Conservation (phyloP, 2,797 vertebrate genomes). For the Danio albolineatus region DNA sequence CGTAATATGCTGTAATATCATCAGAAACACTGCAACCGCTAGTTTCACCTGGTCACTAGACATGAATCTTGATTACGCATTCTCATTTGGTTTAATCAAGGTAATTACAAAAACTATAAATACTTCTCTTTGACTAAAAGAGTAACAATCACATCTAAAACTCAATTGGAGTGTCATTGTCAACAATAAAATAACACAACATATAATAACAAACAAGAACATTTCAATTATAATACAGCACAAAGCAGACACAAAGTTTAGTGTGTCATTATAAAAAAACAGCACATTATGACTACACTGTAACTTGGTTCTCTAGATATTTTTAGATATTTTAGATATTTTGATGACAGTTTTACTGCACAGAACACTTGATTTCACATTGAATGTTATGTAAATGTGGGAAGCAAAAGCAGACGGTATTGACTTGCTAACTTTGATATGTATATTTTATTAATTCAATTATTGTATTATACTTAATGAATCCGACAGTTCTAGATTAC, state of each 20-base stretch:
- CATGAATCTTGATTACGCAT: not conserved
- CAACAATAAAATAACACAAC: not conserved
- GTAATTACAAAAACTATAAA: not conserved
- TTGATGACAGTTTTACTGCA: not conserved
- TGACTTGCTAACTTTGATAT: too few species aligned
- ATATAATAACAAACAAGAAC: not conserved
- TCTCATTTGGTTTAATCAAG: not conserved
- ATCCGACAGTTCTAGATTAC: too few species aligned
- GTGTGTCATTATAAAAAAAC: not conserved
- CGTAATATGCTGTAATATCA: not conserved
- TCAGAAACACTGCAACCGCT: not conserved
- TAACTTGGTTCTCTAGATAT: too few species aligned
- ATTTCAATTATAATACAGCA: not conserved
- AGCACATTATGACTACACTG: not conserved
- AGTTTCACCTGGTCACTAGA: not conserved
- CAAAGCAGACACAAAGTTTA: not conserved
- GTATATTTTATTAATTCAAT: too few species aligned
- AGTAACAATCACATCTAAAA: not conserved
- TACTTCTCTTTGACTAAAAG: not conserved
- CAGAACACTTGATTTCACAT: not conserved
- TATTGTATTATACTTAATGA: too few species aligned
- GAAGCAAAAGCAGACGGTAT: not conserved
- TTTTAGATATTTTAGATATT: too few species aligned
- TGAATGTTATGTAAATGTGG: not conserved
- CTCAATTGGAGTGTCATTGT: not conserved